Evolutionary conservation across 2,888 invertebrate genomes (phyloP), one percentile per base, ranked within the genome.

Genomic region (Herminia tarsipennalis): DNA sequence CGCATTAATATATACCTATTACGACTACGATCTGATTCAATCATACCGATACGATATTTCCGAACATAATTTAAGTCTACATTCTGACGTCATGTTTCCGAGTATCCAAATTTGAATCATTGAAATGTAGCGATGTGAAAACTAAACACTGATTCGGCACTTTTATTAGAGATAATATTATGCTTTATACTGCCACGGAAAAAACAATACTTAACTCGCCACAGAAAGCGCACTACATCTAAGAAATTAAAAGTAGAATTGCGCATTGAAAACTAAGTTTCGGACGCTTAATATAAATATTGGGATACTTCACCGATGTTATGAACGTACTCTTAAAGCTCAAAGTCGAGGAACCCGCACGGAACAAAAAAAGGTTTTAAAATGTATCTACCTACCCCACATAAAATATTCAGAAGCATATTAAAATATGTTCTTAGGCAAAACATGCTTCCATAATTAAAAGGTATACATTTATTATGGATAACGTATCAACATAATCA

Each of bases 11-110:
- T 68, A 70, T 68, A 70, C 57, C 63, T 67, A 67, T 66, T 56
- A 56, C 34, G 58, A 57, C 70, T 76, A 76, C 67, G 56, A 55
- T 66, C 66, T 72, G 76, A 76, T 58, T 73, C 80, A 79, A 77
- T 72, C 77, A 75, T 69, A 65, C 66, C 57, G 62, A 72, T 64
- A 70, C 56, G 58, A 60, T 57, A 56, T 59, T 65, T 39, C 48
- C 43, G 46, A 59, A 59, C 53, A 62, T 47, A 45, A 20, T 50
- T 14, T 29, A 17, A 6, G 52, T 42, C 29, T 49, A 57, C 29
- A 27, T 52, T 41, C 45, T 53, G 45, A 54, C 47, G 50, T 51
- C 47, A 53, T 42, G 34, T 52, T 58, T 53, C 40, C 56, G 48
- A 65, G 47, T 53, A 66, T 16, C 17, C 22, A 64, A 61, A 52